These are phyloP conservation scores for Siphamia tubifer DNA, from an alignment of 2,113 vertebrate species.

Conservation along the genomic window DNA sequence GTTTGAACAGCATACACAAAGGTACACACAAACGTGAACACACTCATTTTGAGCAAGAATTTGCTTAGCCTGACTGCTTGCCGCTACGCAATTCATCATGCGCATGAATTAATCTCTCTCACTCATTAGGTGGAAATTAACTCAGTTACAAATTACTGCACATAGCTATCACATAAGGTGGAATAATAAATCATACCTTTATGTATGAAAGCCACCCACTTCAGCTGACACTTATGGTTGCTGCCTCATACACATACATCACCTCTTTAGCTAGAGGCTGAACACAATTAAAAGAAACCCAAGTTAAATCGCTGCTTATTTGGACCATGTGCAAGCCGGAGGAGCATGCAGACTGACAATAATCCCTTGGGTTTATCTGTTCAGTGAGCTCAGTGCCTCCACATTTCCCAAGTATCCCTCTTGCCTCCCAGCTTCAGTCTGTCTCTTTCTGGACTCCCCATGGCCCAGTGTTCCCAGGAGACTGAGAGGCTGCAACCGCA, in stretches of 20 bases:
- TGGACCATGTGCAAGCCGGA: constrained; percentile 24
- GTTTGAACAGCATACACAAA: constrained; percentile 39
- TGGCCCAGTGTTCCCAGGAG: constrained; percentile 40
- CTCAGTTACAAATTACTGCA: constrained; percentile 49
- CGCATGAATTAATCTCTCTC: constrained; percentile 57
- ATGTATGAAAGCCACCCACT: constrained; percentile 20
- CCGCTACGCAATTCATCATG: constrained; percentile 55
- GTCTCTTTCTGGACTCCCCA: constrained; percentile 29
- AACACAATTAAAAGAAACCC: constrained; percentile 50
- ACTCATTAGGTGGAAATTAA: constrained; percentile 67
- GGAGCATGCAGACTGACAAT: constrained; percentile 34
- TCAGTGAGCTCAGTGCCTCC: constrained; percentile 40
- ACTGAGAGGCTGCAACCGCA: constrained; percentile 30
- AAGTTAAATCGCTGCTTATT: constrained; percentile 37
- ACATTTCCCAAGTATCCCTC: constrained; percentile 19
- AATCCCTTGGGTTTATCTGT: constrained; percentile 61
- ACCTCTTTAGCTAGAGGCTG: constrained; percentile 19
- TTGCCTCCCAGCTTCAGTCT: constrained; percentile 18
- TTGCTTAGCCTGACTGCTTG: constrained; percentile 30
- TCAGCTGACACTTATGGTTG: not conserved
- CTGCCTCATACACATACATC: constrained; percentile 4
- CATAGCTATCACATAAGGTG: constrained; percentile 26
- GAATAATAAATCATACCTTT: constrained; percentile 61
- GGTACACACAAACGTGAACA: not conserved
- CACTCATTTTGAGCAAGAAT: constrained; percentile 32